Evolutionary conservation across 30 jellyfish, hydroid and myxozoan species (phyloP), one percentile per base, ranked within the genome.

Genomic region (Aurelia sp.): DNA sequence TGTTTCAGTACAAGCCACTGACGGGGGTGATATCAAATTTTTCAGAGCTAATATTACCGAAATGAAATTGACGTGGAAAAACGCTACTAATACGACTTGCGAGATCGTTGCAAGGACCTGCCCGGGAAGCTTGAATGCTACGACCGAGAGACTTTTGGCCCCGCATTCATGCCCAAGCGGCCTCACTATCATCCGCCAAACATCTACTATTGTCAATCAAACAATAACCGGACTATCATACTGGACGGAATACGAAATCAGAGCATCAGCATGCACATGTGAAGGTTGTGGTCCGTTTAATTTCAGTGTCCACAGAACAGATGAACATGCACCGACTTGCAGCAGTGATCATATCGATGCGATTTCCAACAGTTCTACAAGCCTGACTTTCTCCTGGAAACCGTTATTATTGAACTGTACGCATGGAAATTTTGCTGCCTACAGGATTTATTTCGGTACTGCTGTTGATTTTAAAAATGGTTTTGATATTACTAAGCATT

Each of bases 181-280:
- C n/a, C 5, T 11, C 35, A 73, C 53, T 13, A 4, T 22, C 19
- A 12, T 73, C 41, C 71, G 27, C n/a, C 55, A 21, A 57, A 83
- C 86, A 55, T 72, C 92, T 3, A 11, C 20, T 15, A 44, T 73
- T 18, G 78, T 71, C n/a, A 71, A 22, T 21, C 13, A 31, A 20
- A 48, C 88, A 48, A n/a, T 73, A 61, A 3, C 82, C 5, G 41
- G 59, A 11, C 62, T 85, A 33, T 18, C 15, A 47, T 85, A 85
- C 60, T 73, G 83, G 83, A 85, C 94, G 11, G 81, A 61, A 33
- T 85, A 85, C 65, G 59, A 30, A 48, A 47, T 85, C 33, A 31
- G 11, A 35, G 94, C 88, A 5, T 72, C 94, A 20, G 94, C 88
- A 3, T 85, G 94, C 76, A 72, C 94, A 2, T 62, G 83, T 60